Base-by-base conservation (phyloP, 1,140 invertebrate species). In the Thaumatotibia leucotreta region DNA sequence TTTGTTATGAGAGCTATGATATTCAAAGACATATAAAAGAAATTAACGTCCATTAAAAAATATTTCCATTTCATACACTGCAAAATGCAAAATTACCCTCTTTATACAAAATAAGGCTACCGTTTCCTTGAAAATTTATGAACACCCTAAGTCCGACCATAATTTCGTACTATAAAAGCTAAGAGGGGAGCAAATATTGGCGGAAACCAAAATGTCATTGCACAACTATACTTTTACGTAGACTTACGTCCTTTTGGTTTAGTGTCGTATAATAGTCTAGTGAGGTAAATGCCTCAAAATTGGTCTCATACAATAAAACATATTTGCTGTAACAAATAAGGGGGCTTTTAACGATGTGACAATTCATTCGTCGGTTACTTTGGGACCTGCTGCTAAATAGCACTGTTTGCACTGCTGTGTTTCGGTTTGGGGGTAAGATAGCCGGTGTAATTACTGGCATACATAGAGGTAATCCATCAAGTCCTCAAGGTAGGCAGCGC, bases 281-380 rank as follows among this genome's bases (percentile, higher is more conserved):
- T n/a, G 14, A 58, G 52, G 52, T 58, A 70, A 75, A 66, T 71
- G 65, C 70, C 63, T 66, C 75, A 75, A 58, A 58, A 79, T 76
- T 69, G 73, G 67, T 68, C 49, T 68, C 62, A 73, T 71, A 73
- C 73, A 76, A 78, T 76, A 70, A 68, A 72, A 76, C 67, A 74
- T 80, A 77, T 79, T 79, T 78, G 73, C 58, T 65, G 63, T 75
- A 73, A 71, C 69, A 74, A 74, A 74, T 76, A 73, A 52, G 67
- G 72, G 72, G 75, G 68, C 17, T 63, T n/a, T 8, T 73, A 73
- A 75, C 66, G 69, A 75, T 27, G 66, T 72, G 70, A 49, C 72
- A 70, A 78, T 78, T 72, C 71, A 69, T 67, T 54, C 24, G 29
- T 58, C 29, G n/a, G 23, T 14, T 29, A 20, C 17, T 17, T 45